Conservation (phyloP, 2,113 vertebrate genomes). For the Baryphthengus martii region DNA sequence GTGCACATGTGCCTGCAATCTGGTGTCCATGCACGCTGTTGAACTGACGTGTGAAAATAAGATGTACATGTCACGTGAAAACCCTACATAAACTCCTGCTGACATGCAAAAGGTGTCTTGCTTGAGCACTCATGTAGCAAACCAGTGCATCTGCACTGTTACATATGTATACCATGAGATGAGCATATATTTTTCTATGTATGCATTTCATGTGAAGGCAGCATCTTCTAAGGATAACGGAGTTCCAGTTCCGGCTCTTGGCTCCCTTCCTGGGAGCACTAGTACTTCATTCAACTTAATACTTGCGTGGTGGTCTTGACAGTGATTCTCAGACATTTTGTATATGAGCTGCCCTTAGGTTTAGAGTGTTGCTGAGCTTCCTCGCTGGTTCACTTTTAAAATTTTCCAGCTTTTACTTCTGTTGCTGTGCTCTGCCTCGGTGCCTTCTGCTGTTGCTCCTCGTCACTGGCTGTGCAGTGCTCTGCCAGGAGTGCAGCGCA, state of each 20-base stretch:
- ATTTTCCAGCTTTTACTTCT: not conserved
- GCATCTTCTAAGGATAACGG: not conserved
- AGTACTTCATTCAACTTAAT: not conserved
- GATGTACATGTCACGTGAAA: not conserved
- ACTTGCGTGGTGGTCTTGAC: not conserved
- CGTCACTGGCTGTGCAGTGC: rapidly evolving
- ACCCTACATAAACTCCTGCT: not conserved
- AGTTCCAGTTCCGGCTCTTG: not conserved
- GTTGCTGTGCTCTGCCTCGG: not conserved
- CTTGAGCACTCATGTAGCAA: not conserved
- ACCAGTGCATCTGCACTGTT: not conserved
- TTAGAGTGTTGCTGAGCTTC: not conserved
- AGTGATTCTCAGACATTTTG: not conserved
- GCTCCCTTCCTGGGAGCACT: not conserved
- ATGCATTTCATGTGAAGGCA: not conserved
- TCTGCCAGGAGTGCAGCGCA: not conserved
- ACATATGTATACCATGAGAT: not conserved
- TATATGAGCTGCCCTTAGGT: not conserved
- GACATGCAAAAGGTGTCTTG: constrained; percentile 23
- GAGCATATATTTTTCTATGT: not conserved
- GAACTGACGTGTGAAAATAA: constrained; percentile 32
- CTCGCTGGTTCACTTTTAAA: not conserved
- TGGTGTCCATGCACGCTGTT: not conserved
- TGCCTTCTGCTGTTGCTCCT: not conserved
- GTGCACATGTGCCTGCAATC: constrained; percentile 45